Base-by-base conservation (phyloP, 1,140 invertebrate genomes). In the Scaptomyza hsui region DNA sequence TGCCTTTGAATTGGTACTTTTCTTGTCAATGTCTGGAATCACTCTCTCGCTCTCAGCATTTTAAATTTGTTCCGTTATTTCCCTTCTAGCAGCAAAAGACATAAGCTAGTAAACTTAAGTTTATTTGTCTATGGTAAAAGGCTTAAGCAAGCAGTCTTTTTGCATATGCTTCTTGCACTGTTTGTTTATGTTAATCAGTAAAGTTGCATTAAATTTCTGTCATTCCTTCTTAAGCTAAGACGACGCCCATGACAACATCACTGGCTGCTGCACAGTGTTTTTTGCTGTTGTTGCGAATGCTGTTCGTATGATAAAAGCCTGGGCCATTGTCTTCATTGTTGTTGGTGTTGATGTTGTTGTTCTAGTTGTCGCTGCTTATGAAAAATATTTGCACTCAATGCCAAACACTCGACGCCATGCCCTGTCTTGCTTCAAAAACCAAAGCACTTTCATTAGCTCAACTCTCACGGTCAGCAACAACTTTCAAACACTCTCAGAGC, bases 401-500 rank as follows among this genome's bases (percentile, higher is more conserved):
- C 64, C 69, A 86, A 59, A 56, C 68, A 60, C 64, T 76, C 73
- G 48, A 47, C 69, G 39, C 60, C 72, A 21, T 51, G 48, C 55
- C 55, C 35, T 26, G 26, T 9, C 51, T 55, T 65, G 16, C 67
- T 62, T 57, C 44, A 47, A 65, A 83, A 77, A 74, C 61, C 64
- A 68, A 62, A 86, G 81, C 75, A 81, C 74, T 85, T 85, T 80
- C 77, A 85, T 85, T 85, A 85, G 81, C 81, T 86, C 77, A 85
- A 65, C 81, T 56, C 81, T 64, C 74, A 67, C 53, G 76, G 76
- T 65, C 68, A 60, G 19, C 42, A 10, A 26, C 48, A 26, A 32
- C n/a, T 13, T 26, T 10, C 51, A 26, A 51, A 64, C 21, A 52
- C n/a, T 9, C 12, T n/a, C 12, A 67, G 9, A 29, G 9, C 48